These are phyloP conservation scores for Gymnothorax javanicus DNA, from an alignment of 2,797 vertebrate species.

Conservation along the genomic window DNA sequence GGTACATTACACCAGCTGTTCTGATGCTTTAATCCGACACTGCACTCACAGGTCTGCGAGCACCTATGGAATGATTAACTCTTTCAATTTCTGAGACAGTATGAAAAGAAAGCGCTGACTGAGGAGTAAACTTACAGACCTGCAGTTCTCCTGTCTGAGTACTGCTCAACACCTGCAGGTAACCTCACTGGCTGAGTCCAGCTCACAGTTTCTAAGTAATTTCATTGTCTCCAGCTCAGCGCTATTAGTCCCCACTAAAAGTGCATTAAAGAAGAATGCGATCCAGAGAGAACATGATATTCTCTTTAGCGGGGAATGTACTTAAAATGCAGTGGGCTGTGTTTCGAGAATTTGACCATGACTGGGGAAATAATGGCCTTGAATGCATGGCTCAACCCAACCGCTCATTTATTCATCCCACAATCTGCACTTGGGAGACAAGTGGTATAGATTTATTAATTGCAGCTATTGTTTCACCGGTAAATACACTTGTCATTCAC, in stretches of 20 bases:
- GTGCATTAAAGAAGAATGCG: constrained; percentile 16
- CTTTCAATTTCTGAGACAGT: neutral
- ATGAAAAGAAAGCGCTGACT: neutral
- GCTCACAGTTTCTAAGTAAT: constrained; percentile 26
- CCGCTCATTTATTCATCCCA: neutral
- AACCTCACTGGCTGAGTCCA: neutral
- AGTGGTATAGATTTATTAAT: constrained; percentile 23
- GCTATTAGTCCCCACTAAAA: neutral
- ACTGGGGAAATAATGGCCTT: neutral
- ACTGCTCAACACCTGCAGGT: neutral
- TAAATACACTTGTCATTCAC: constrained; percentile 7
- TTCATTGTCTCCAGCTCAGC: constrained; percentile 7
- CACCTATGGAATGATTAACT: neutral
- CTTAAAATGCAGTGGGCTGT: neutral
- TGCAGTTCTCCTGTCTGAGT: neutral
- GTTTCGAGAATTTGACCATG: neutral
- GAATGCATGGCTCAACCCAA: neutral
- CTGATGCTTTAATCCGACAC: neutral
- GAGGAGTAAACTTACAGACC: constrained; percentile 43
- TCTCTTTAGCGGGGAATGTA: neutral
- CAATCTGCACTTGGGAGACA: constrained; percentile 22
- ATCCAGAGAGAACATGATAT: neutral
- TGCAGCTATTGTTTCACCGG: constrained; percentile 20
- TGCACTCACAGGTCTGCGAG: neutral
- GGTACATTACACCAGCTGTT: neutral